Conservation (phyloP, 2,797 vertebrate genomes). For the Choloepus didactylus region DNA sequence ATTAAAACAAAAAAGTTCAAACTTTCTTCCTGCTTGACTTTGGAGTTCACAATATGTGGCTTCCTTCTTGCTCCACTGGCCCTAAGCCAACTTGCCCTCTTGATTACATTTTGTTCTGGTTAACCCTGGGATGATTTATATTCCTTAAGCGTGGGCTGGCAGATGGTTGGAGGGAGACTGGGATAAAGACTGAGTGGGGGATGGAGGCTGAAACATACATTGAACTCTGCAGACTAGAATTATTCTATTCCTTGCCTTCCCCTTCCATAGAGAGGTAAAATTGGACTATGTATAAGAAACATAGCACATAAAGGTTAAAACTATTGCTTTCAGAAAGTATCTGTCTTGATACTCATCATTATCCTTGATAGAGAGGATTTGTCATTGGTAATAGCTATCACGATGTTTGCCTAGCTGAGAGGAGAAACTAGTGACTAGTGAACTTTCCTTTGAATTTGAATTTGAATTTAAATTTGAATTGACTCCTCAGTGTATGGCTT, state of each 20-base stretch:
- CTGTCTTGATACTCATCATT: neutral
- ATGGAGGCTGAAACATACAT: neutral
- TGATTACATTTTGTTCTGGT: slow-evolving; percentile 9
- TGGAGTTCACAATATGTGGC: neutral
- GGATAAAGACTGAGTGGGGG: neutral
- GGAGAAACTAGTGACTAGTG: neutral
- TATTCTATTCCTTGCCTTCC: neutral
- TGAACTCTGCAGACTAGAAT: neutral
- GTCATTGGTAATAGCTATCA: no score
- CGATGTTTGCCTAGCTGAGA: neutral
- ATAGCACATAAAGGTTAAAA: neutral
- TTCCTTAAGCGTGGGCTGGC: neutral
- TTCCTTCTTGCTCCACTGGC: neutral
- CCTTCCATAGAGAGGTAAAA: neutral
- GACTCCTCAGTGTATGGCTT: neutral
- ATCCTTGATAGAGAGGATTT: neutral
- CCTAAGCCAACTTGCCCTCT: neutral
- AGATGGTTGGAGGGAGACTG: neutral
- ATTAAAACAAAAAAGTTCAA: neutral
- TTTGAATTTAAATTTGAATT: slow-evolving; percentile 9
- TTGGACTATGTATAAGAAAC: neutral
- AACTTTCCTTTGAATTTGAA: neutral
- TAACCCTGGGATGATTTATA: neutral
- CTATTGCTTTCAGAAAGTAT: neutral
- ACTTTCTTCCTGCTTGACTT: neutral